These are phyloP conservation scores for Steatornis caripensis DNA, from an alignment of 2,113 vertebrate genomes.

Conservation along the genomic window DNA sequence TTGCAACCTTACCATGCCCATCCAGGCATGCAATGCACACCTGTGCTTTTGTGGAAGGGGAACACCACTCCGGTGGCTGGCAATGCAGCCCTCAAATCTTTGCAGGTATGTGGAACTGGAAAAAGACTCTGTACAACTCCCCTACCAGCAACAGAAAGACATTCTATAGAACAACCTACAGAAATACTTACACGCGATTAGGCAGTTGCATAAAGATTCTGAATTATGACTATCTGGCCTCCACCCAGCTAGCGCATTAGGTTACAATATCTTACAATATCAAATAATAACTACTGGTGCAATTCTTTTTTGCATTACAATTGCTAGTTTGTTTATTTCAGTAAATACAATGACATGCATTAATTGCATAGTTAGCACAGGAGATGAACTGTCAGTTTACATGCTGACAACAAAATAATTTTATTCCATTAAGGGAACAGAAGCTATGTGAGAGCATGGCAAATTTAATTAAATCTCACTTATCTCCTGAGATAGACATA, in stretches of 20 bases:
- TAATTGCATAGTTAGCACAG: not conserved
- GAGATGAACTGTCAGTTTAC: not conserved
- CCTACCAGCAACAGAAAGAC: not conserved
- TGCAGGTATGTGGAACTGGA: not conserved
- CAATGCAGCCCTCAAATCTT: not conserved
- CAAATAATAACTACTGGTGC: not conserved
- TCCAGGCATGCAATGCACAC: not conserved
- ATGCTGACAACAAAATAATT: not conserved
- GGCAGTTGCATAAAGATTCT: not conserved
- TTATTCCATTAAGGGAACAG: not conserved
- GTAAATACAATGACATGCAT: not conserved
- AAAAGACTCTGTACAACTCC: not conserved
- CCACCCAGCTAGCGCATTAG: not conserved
- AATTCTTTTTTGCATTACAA: not conserved
- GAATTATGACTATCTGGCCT: not conserved
- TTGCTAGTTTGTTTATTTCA: not conserved
- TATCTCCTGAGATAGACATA: not conserved
- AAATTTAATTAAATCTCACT: constrained; percentile 5
- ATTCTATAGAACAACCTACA: not conserved
- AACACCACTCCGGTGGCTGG: fast-evolving
- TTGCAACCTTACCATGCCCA: not conserved
- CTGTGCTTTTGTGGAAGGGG: not conserved
- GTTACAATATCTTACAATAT: not conserved
- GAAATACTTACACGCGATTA: not conserved
- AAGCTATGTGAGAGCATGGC: not conserved